Base-by-base conservation (phyloP, 2,797 vertebrate genomes). In the Triplophysa yarkandensis region DNA sequence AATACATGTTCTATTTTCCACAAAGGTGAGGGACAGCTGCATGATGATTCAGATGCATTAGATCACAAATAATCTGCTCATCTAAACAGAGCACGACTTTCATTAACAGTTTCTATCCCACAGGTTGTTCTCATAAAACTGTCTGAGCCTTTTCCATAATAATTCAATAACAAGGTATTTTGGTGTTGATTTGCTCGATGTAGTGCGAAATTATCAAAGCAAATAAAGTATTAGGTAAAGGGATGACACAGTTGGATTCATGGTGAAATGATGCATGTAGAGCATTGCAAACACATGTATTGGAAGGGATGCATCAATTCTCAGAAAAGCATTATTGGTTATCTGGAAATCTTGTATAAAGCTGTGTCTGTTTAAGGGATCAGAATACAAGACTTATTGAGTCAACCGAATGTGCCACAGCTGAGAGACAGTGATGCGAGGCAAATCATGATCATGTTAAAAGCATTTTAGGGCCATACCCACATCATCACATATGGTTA, bases 311-410 rank as follows among this genome's bases (percentile, higher is more conserved):
- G 19, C 46, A 23, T 23, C 46, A 50, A 43, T 34, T 16, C 9
- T 71, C 16, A 19, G 30, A n/a, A 25, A 9, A 71, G 19, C 16
- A 14, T 14, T 50, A 50, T 17, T 67, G 19, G n/a, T 19, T 70
- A 39, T 68, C 13, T 60, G 25, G 54, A 71, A 34, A 8, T 19
- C 21, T 71, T 17, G 60, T 36, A 61, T 43, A 48, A 21, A 69
- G 36, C 30, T 27, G 1, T 32, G 16, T 23, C 2, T 25, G 21
- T 52, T 48, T 32, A 4, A 17, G 13, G 17, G n/a, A 46, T 48
- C 8, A 32, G 1, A 16, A 17, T 46, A 46, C 10, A 23, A 5
- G 16, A 21, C 7, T 0, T 3, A 50, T 1, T 9, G 9, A 21
- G 9, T 50, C 3, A 21, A 46, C 17, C n/a, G 43, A 46, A 10